Evolutionary conservation across 2,113 vertebrate species (phyloP).

Genomic region (Psittacara wagleri): DNA sequence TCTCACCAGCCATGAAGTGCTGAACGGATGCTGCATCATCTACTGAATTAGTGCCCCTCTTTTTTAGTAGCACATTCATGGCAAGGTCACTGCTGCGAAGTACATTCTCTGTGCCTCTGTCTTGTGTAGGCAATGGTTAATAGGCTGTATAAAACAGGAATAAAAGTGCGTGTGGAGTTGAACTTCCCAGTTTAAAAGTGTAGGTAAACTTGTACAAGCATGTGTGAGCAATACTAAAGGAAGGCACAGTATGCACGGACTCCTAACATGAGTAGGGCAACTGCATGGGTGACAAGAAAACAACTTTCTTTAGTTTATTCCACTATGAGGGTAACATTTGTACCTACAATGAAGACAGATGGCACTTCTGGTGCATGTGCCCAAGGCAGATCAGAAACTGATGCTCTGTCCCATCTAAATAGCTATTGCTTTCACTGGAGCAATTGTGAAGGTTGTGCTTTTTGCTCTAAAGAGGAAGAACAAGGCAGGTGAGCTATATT

Average conservation of each 20-base stretch:
- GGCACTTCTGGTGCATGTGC: not conserved
- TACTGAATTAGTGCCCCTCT: not conserved
- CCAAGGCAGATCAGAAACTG: not conserved
- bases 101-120: not conserved
- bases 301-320: not conserved
- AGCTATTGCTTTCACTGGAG: not conserved
- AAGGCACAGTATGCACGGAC: not conserved
- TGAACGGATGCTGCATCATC: not conserved
- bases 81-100: not conserved
- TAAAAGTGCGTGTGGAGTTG: not conserved
- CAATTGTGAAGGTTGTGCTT: not conserved
- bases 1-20: not conserved
- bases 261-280: not conserved
- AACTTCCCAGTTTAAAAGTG: not conserved
- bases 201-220: not conserved
- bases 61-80: fast-evolving
- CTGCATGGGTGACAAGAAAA: not conserved
- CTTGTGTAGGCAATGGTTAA: not conserved
- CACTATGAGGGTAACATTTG: not conserved
- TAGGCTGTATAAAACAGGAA: not conserved
- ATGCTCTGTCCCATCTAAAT: not conserved
- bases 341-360: not conserved
- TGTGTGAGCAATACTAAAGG: not conserved
- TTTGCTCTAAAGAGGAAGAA: not conserved
- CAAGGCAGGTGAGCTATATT: slow-evolving; percentile 34